Evolutionary conservation across 2,888 invertebrate species (phyloP).

Genomic region (Synanthedon myopaeformis): DNA sequence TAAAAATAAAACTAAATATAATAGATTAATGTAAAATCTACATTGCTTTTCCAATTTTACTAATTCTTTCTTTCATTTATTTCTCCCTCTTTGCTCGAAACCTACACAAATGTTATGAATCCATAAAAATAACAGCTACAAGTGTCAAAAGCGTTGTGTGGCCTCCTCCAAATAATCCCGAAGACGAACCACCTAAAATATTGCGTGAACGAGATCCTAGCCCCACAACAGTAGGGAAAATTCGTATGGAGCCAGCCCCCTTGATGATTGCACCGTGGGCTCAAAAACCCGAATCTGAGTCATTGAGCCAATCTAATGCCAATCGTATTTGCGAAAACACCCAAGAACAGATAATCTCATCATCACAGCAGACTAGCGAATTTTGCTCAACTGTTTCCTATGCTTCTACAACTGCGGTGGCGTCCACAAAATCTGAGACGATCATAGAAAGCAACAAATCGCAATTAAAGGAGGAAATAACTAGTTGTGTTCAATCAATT

Average conservation of each 20-base stretch:
- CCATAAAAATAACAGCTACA: constrained; percentile 48
- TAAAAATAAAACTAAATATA: constrained; percentile 18
- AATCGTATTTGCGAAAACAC: constrained; percentile 16
- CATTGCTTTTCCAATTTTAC: constrained; percentile 19
- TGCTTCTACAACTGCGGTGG: constrained; percentile 36
- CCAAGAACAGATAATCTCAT: constrained; percentile 23
- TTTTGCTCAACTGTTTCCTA: constrained; percentile 37
- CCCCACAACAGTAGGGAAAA: constrained; percentile 16
- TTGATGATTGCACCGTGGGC: not conserved
- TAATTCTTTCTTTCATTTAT: constrained; percentile 55
- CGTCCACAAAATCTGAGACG: constrained; percentile 42
- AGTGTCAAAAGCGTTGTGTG: constrained; percentile 66
- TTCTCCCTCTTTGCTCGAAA: constrained; percentile 22
- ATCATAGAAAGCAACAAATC: constrained; percentile 37
- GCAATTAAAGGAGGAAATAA: constrained; percentile 36
- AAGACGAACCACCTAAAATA: constrained; percentile 44
- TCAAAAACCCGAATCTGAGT: not conserved
- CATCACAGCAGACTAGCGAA: constrained; percentile 32
- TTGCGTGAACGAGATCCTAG: constrained; percentile 16
- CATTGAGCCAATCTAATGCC: not conserved
- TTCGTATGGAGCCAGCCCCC: constrained; percentile 20
- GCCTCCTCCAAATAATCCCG: constrained; percentile 60
- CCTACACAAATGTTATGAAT: constrained; percentile 21
- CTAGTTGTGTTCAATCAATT: constrained; percentile 41
- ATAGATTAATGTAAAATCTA: constrained; percentile 18